Evolutionary conservation across 1,140 invertebrate species (phyloP), one percentile per base, ranked within the genome.

Genomic region (Drosophila hydei): DNA sequence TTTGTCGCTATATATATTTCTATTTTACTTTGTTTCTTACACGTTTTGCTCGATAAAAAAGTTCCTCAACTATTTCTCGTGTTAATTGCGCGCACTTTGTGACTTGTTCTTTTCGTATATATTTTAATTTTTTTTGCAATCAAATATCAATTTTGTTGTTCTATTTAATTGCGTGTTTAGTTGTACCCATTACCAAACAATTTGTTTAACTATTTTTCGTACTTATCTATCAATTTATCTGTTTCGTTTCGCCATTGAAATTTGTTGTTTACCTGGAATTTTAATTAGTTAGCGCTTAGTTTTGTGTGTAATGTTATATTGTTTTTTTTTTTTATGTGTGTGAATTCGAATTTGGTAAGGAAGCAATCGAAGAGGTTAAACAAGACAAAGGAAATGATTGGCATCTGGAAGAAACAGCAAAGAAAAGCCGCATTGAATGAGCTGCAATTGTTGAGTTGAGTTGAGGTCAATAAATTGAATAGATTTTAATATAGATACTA

Each of bases 81-180:
- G 52, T 70, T 70, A 18, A 63, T 64, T 43, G 43, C 54, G 64
- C 71, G 65, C 75, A 75, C 79, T 62, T 75, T 72, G 64, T 72
- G 50, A 27, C 36, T 55, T 55, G 60, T 61, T 18, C 74, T 33
- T 59, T 50, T 43, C 61, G 18, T 38, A 48, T 38, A n/a, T 56
- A 40, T 40, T 19, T 45, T 45, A 9, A 4, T 59, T 11, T 60
- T 43, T 60, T 48, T 52, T 74, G 72, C 79, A 71, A 78, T 61
- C 65, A 25, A 27, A 45, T 55, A 38, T 55, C 55, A 62, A 61
- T 25, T 23, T 25, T 42, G 33, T 77, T 60, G 33, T 62, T 48
- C 62, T 58, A 63, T 52, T 83, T 68, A 58, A 59, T 68, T 77
- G 47, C 64, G 50, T 59, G 68, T 62, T 67, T 51, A 76, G 54